Evolutionary conservation across 2,797 vertebrate species (phyloP).

Genomic region (Corythornis leucogaster): DNA sequence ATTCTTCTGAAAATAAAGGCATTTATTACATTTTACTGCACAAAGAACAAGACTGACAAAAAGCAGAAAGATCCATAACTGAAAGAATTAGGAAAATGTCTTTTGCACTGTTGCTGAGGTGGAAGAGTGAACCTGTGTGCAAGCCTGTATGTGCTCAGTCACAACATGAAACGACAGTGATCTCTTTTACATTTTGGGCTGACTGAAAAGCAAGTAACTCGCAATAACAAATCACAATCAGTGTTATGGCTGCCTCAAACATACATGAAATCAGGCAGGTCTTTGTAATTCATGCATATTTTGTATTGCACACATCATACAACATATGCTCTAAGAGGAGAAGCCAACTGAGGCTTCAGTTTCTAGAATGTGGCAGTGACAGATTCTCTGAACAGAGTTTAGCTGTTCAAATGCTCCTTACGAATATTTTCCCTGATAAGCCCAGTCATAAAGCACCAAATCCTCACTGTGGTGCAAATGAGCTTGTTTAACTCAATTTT

Average conservation of each 20-base stretch:
- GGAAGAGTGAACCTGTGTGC: background rate
- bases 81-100: background rate
- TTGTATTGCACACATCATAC: background rate
- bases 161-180: background rate
- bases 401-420: background rate
- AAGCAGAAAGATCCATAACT: background rate
- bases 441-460: background rate
- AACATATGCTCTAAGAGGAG: rapidly evolving
- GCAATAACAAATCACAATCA: background rate
- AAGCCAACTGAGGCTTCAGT: background rate
- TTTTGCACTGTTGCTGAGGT: background rate
- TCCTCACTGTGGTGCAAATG: background rate
- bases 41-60: background rate
- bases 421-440: background rate
- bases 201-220: background rate
- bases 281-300: rapidly evolving
- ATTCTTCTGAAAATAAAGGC: background rate
- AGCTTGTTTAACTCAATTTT: background rate
- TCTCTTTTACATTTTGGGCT: background rate
- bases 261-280: background rate
- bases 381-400: background rate
- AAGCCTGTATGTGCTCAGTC: background rate
- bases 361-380: background rate
- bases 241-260: background rate
- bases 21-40: background rate